Evolutionary conservation across 2,113 vertebrate species (phyloP).

Genomic region (Crotophaga sulcirostris): DNA sequence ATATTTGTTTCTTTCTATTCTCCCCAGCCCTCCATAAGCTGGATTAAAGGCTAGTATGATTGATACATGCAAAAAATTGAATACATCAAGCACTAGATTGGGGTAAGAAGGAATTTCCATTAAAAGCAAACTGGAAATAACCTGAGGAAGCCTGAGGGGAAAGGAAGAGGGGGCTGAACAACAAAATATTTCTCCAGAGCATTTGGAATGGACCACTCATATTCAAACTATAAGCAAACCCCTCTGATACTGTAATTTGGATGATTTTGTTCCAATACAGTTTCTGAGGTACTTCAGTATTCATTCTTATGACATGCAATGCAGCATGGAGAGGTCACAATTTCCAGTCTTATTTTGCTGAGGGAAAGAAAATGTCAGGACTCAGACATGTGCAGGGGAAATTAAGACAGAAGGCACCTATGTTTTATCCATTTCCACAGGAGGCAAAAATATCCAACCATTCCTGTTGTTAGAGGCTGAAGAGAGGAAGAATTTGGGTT

Average conservation of each 20-base stretch:
- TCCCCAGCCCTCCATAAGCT: background rate
- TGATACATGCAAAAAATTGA: background rate
- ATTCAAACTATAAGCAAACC: background rate
- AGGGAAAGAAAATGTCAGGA: background rate
- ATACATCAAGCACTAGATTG: slow-evolving; percentile 4
- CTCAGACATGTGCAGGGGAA: background rate
- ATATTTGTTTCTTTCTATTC: background rate
- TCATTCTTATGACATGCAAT: background rate
- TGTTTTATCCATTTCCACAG: background rate
- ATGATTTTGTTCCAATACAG: background rate
- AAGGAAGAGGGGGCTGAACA: background rate
- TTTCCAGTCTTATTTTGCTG: background rate
- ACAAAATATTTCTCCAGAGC: background rate
- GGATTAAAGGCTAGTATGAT: slow-evolving; percentile 25
- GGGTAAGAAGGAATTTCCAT: slow-evolving; percentile 48
- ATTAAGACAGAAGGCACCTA: background rate
- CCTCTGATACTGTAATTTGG: background rate
- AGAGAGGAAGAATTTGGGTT: background rate
- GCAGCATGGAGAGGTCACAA: background rate
- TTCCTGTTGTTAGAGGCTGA: background rate
- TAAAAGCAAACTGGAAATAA: slow-evolving; percentile 32
- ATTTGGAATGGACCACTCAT: background rate
- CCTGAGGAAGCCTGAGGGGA: background rate
- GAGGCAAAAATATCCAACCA: background rate
- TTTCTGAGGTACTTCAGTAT: background rate